Base-by-base conservation (phyloP, 2,113 vertebrate species). In the Perca schrenkii region DNA sequence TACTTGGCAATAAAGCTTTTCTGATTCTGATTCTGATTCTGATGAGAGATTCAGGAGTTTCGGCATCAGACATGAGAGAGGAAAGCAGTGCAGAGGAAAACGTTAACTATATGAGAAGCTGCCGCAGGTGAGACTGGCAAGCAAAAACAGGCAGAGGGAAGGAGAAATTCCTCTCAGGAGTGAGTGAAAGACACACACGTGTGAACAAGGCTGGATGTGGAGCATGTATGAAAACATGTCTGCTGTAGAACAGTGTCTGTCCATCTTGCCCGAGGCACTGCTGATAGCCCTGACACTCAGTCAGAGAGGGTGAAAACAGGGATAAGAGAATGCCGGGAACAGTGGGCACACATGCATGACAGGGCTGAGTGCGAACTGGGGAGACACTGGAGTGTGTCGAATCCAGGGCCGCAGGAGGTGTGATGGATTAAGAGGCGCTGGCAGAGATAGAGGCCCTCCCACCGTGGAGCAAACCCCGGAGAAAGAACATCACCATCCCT, bases 391-490 rank as follows among this genome's bases (percentile, higher is more conserved):
- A 86, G 86, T 87, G 88, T 90, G 85, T 93, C 85, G 49, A 88
- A 88, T 84, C 80, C 86, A 77, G 74, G 88, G 88, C 84, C 50
- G n/a, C 86, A 13, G 86, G 74, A 88, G 84, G 88, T 83, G 80
- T 88, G 88, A 91, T 93, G 89, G 87, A 92, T 93, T 92, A 92
- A 89, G 86, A 91, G 79, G 65, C 66, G 57, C 62, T 49, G 57
- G 69, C 80, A 63, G 62, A 86, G 75, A 87, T 80, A 80, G 67
- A 80, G 82, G 78, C 74, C 88, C 85, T 87, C 75, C 60, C 70
- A 92, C 82, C 67, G 46, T 77, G 83, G 75, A 21, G 87, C 73
- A 74, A 84, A 81, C 63, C 77, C 74, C 71, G 54, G 82, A 31
- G 68, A 79, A 85, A 90, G 60, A 75, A 82, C 80, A 84, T 82